phyloP scores from a whole-genome alignment of 2,113 vertebrate species.

The Microtus oregoni region DNA sequence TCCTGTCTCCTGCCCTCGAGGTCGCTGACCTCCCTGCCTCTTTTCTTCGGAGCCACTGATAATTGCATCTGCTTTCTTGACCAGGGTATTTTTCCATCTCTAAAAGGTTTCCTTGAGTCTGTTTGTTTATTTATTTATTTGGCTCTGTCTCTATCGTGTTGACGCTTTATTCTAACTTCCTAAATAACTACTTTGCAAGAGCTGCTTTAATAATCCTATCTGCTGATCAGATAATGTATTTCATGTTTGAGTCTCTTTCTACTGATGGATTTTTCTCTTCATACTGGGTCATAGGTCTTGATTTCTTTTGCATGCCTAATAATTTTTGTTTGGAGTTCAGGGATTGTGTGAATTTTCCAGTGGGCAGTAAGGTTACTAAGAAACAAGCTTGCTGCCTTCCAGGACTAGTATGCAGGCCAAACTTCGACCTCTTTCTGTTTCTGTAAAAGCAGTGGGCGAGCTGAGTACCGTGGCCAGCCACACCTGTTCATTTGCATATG shows the following conservation, averaged over 20 bases:
- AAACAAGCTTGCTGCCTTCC: slow-evolving; percentile 10
- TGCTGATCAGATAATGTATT: neutral
- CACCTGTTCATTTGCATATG: neutral
- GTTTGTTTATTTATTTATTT: neutral
- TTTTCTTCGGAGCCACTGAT: neutral
- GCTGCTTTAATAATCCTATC: neutral
- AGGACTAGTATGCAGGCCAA: neutral
- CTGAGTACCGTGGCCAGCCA: neutral
- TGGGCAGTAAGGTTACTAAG: slow-evolving; percentile 8
- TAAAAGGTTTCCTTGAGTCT: slow-evolving; percentile 1
- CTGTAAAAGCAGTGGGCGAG: neutral
- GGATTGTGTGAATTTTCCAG: slow-evolving; percentile 35
- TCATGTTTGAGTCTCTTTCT: slow-evolving; percentile 31
- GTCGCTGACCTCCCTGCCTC: neutral
- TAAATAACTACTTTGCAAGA: neutral
- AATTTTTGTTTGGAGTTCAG: neutral
- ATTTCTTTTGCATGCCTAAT: slow-evolving; percentile 37
- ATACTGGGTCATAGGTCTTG: neutral
- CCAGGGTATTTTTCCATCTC: neutral
- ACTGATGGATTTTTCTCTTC: slow-evolving; percentile 32
- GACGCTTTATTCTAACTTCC: neutral
- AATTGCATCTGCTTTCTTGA: neutral
- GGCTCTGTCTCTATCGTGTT: neutral
- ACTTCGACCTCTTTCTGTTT: neutral
- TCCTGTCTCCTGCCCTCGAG: neutral